Percentiles rank a stretch among this genome's conserved stretches.
Conservation (phyloP, 2,888 invertebrate genomes). For the Serrognathus titanus region DNA sequence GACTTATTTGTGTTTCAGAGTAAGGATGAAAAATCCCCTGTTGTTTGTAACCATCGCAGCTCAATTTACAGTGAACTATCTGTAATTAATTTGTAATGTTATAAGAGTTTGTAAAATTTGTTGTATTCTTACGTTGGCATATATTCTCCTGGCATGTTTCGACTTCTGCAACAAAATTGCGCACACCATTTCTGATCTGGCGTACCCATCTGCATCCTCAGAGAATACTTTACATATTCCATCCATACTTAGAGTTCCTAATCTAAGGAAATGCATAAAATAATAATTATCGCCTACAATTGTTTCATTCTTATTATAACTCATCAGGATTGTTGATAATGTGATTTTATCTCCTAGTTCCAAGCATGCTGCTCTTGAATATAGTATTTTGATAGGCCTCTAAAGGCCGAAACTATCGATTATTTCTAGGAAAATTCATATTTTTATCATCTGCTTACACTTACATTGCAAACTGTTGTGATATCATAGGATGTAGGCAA, state of each 20-base stretch:
- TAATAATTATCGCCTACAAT: not conserved
- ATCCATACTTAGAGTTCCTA: conserved; percentile 76
- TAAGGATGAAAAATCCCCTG: conserved; percentile 46
- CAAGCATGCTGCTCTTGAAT: no score
- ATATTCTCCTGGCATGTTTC: conserved; percentile 50
- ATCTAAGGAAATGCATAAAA: conserved; percentile 38
- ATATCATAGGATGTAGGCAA: conserved; percentile 81
- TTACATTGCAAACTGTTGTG: conserved; percentile 79
- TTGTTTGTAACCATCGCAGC: conserved; percentile 45
- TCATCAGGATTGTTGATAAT: no score
- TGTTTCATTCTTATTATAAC: no score
- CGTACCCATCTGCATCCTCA: conserved; percentile 75
- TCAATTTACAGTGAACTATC: conserved; percentile 40
- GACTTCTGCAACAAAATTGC: conserved; percentile 70
- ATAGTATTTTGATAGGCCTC: no score
- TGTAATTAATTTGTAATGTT: conserved; percentile 6
- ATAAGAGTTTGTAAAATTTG: not conserved
- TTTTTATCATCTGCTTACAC: no score
- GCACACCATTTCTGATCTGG: conserved; percentile 75
- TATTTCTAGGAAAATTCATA: no score
- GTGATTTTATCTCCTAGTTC: no score
- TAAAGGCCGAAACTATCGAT: no score
- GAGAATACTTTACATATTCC: conserved; percentile 92
- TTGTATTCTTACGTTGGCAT: conserved; percentile 45
- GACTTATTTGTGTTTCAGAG: conserved; percentile 56